These are phyloP conservation scores for Habroteleia sp. DNA, from an alignment of 2,888 invertebrate species.

Conservation along the genomic window DNA sequence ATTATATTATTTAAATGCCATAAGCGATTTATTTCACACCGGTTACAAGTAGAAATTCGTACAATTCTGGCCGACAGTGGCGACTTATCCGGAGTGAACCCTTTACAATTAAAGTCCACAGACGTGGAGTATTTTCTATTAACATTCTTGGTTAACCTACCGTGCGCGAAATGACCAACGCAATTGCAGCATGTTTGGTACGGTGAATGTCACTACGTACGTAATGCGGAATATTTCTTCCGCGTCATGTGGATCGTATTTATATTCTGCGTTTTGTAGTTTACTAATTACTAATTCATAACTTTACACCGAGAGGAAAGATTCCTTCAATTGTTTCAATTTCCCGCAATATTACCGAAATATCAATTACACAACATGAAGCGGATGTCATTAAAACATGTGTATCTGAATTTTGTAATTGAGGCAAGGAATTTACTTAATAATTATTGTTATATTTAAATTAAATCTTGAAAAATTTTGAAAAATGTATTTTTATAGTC, in stretches of 20 bases:
- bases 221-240: constrained; percentile 50
- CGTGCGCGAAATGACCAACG: constrained; percentile 76
- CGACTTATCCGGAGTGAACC: constrained; percentile 58
- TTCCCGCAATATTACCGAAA: no score
- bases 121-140: constrained; percentile 79
- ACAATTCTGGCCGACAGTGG: constrained; percentile 54
- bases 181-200: constrained; percentile 70
- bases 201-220: constrained; percentile 41
- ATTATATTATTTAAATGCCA: constrained; percentile 41
- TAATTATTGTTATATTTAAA: no score
- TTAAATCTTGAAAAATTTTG: no score
- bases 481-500: no score
- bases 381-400: no score
- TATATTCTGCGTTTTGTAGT: no score
- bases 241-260: constrained; percentile 33
- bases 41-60: constrained; percentile 56
- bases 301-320: no score
- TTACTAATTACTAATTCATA: no score
- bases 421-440: no score
- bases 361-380: no score
- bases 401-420: no score
- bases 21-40: constrained; percentile 35
- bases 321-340: no score
- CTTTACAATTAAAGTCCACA: constrained; percentile 76
- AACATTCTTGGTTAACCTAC: constrained; percentile 78